Evolutionary conservation across 2,888 invertebrate genomes (phyloP).

Genomic region (Pocota personata): DNA sequence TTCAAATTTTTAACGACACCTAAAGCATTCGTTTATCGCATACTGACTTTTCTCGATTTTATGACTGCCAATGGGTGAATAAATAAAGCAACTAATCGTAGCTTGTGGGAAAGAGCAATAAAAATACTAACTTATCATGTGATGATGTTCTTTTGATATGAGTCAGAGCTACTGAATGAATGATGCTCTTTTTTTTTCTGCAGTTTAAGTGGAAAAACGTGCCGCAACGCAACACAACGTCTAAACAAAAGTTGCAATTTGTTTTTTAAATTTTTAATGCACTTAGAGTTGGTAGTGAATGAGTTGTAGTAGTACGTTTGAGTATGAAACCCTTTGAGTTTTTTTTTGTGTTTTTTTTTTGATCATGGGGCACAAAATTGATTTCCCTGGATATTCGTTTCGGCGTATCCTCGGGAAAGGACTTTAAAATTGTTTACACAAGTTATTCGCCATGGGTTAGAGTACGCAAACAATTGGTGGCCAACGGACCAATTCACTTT

Average conservation of each 20-base stretch:
- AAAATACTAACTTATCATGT: constrained; percentile 33
- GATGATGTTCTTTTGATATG: constrained; percentile 9
- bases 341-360: background rate
- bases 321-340: background rate
- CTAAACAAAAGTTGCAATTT: constrained; percentile 29
- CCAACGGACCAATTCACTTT: constrained; percentile 64
- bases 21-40: background rate
- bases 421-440: constrained; percentile 45
- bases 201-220: constrained; percentile 45
- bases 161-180: constrained; percentile 22
- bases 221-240: background rate
- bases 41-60: background rate
- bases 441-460: background rate
- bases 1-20: background rate
- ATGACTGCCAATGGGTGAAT: background rate
- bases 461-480: constrained; percentile 50
- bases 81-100: constrained; percentile 7
- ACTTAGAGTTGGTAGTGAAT: constrained; percentile 6
- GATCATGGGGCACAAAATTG: constrained; percentile 9
- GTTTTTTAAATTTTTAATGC: constrained; percentile 47
- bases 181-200: background rate
- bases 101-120: background rate
- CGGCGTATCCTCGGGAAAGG: constrained; percentile 11
- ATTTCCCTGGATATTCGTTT: constrained; percentile 56
- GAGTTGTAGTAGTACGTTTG: background rate